Conservation (phyloP, 2,797 vertebrate species). For the Sebastes miniatus region DNA sequence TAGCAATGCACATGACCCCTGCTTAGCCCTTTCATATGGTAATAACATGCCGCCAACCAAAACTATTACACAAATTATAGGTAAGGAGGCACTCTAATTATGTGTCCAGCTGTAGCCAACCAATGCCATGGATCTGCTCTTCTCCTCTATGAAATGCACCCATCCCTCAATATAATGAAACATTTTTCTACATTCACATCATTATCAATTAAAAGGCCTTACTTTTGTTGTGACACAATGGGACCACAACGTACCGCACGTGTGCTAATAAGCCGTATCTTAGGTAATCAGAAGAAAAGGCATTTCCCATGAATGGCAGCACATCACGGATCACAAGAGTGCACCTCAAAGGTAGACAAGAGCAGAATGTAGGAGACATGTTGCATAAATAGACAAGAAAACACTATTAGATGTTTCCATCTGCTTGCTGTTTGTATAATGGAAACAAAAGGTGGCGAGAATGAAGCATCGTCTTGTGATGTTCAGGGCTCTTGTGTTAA, state of each 20-base stretch:
- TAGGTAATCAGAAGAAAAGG: slow-evolving; percentile 42
- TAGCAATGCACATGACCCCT: slow-evolving; percentile 82
- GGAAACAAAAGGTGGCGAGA: slow-evolving; percentile 10
- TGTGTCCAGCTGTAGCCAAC: slow-evolving; percentile 80
- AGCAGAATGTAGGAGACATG: neutral
- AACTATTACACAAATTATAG: slow-evolving; percentile 88
- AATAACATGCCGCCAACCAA: slow-evolving; percentile 84
- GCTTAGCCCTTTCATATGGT: slow-evolving; percentile 87
- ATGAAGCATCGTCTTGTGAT: slow-evolving; percentile 43
- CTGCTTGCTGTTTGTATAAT: slow-evolving; percentile 38
- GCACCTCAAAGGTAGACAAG: slow-evolving; percentile 9
- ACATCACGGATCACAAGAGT: neutral
- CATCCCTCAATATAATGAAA: slow-evolving; percentile 57
- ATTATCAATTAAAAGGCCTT: slow-evolving; percentile 66
- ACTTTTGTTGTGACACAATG: slow-evolving; percentile 58
- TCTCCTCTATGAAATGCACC: slow-evolving; percentile 63
- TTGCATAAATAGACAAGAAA: neutral
- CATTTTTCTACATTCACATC: slow-evolving; percentile 62
- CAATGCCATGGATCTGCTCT: slow-evolving; percentile 72
- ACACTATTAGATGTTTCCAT: neutral
- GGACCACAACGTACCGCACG: slow-evolving; percentile 28
- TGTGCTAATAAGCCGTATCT: slow-evolving; percentile 59
- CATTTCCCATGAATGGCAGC: slow-evolving; percentile 31
- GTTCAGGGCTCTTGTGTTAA: slow-evolving; percentile 21
- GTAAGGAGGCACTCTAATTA: slow-evolving; percentile 84